phyloP scores from a whole-genome alignment of 2,888 invertebrate genomes.

The Napeogenes sylphis region DNA sequence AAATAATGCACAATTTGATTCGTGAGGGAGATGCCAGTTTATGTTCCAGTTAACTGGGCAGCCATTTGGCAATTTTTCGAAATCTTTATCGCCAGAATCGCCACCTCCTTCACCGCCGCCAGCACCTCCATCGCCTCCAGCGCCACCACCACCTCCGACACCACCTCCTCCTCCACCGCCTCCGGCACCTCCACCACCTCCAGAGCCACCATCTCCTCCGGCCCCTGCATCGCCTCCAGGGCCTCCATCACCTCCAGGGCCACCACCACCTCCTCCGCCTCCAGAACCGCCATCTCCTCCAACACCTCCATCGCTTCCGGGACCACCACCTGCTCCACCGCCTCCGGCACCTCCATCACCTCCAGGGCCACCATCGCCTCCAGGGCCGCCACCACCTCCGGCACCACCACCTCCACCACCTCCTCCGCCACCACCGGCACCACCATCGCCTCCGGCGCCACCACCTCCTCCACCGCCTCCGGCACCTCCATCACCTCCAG shows the following conservation, averaged over 20 bases:
- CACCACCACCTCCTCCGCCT: slow-evolving; percentile 15
- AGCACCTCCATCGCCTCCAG: neutral
- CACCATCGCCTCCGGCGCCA: no score
- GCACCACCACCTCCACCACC: no score
- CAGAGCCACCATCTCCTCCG: no score
- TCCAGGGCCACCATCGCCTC: no score
- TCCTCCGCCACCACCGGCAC: no score
- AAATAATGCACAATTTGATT: neutral
- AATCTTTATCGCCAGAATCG: neutral
- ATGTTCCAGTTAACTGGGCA: neutral
- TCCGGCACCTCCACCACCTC: no score
- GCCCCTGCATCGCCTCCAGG: no score
- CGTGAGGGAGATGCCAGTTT: slow-evolving; percentile 2
- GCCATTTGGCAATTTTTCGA: neutral
- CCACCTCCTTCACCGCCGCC: neutral
- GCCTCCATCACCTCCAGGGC: neutral
- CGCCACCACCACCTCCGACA: no score
- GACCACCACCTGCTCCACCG: slow-evolving; percentile 3
- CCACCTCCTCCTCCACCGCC: neutral
- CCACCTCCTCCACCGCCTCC: neutral
- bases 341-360: no score
- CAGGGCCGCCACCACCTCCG: no score
- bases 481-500: slow-evolving; percentile 13
- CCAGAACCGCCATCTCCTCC: slow-evolving; percentile 18
- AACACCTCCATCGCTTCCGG: slow-evolving; percentile 8